These are phyloP conservation scores for Neotragus moschatus DNA, from an alignment of 2,113 vertebrate species.

Conservation along the genomic window DNA sequence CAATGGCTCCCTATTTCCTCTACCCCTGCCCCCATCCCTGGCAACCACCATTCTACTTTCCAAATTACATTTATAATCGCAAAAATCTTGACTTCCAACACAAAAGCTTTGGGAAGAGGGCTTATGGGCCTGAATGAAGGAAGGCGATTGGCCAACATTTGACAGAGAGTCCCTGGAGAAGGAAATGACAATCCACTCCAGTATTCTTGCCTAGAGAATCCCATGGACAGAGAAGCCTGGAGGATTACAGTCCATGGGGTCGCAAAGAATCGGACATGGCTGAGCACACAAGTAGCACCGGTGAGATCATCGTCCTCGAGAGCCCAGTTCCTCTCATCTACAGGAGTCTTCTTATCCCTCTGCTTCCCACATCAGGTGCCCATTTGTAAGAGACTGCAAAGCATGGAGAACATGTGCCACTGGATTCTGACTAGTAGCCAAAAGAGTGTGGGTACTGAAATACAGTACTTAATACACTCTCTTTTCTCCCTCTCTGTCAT, in stretches of 20 bases:
- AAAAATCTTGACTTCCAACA: background rate
- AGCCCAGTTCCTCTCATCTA: background rate
- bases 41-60: background rate
- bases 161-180: background rate
- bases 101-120: background rate
- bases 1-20: background rate
- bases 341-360: background rate
- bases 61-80: background rate
- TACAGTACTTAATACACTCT: background rate
- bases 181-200: background rate
- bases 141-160: background rate
- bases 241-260: background rate
- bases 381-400: background rate
- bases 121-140: background rate
- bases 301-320: fast-evolving
- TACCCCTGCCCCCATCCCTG: background rate
- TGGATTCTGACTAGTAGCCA: background rate
- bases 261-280: background rate
- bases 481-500: background rate
- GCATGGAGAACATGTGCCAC: background rate
- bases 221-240: background rate
- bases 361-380: fast-evolving
- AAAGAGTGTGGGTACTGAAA: background rate
- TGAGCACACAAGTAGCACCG: background rate
- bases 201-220: background rate